Percentiles rank a stretch among this genome's conserved stretches.
phyloP scores from a whole-genome alignment of 2,797 vertebrate species.

The Petrocephalus schoutedeni region DNA sequence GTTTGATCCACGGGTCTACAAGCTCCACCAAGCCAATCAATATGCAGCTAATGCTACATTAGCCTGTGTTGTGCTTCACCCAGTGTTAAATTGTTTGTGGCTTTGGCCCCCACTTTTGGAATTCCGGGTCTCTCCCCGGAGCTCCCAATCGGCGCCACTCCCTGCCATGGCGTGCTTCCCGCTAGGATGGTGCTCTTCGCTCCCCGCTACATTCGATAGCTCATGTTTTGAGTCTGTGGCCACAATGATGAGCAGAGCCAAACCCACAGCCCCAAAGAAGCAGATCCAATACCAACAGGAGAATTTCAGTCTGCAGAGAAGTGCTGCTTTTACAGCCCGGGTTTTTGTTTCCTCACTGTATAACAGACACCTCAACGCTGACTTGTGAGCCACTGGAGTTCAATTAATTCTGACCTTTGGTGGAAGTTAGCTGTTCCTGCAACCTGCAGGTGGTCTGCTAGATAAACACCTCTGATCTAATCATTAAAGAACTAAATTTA shows the following conservation, averaged over 20 bases:
- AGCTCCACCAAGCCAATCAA: slow-evolving; percentile 8
- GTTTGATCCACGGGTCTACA: not conserved
- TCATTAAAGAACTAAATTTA: not conserved
- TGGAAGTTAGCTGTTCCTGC: not conserved
- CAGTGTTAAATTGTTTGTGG: not conserved
- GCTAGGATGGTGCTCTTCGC: not conserved
- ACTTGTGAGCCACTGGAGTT: not conserved
- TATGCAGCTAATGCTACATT: not conserved
- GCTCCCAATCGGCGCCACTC: not conserved
- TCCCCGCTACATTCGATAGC: too few relatives aligned
- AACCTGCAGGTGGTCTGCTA: not conserved
- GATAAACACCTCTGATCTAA: not conserved
- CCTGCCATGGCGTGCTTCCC: not conserved
- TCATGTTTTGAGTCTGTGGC: slow-evolving; percentile 2
- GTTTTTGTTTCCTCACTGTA: not conserved
- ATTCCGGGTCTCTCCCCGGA: not conserved
- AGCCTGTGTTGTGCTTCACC: not conserved
- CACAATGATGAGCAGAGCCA: not conserved
- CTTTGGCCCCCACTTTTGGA: not conserved
- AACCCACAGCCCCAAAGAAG: not conserved
- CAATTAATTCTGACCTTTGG: not conserved
- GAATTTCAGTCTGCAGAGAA: not conserved
- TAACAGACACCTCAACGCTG: not conserved
- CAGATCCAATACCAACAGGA: not conserved
- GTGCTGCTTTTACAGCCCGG: not conserved